These are phyloP conservation scores for Gnatocerus cornutus DNA, from an alignment of 2,888 invertebrate genomes.

Conservation along the genomic window DNA sequence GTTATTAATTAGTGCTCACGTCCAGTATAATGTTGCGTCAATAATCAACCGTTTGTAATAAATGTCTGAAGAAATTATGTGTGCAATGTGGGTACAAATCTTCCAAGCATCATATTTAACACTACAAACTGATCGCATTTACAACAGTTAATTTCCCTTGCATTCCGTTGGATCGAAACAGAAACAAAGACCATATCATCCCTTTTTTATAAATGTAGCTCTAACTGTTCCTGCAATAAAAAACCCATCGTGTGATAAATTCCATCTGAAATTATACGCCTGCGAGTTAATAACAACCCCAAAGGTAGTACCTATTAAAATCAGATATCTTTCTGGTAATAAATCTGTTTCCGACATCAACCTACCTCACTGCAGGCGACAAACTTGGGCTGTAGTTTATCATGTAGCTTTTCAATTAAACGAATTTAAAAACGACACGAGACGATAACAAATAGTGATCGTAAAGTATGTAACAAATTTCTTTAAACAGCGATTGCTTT, in stretches of 20 bases:
- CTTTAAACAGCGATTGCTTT: slow-evolving; percentile 2
- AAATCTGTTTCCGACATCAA: slow-evolving; percentile 42
- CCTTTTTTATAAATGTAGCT: slow-evolving; percentile 17
- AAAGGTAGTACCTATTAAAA: slow-evolving; percentile 38
- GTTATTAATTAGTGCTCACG: slow-evolving; percentile 34
- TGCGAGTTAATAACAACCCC: slow-evolving; percentile 41
- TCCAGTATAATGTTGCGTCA: slow-evolving; percentile 12
- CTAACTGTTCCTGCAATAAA: slow-evolving; percentile 25
- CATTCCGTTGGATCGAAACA: slow-evolving; percentile 22
- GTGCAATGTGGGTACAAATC: slow-evolving; percentile 7
- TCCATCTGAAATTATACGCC: slow-evolving; percentile 31
- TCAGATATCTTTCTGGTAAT: slow-evolving; percentile 35
- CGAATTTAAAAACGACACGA: slow-evolving; percentile 20
- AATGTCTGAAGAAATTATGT: slow-evolving; percentile 29
- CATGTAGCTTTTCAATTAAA: slow-evolving; percentile 39
- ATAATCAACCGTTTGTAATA: slow-evolving; percentile 33
- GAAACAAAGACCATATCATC: slow-evolving; percentile 26
- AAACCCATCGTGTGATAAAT: slow-evolving; percentile 34
- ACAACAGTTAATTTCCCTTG: slow-evolving; percentile 22
- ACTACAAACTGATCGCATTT: slow-evolving; percentile 16
- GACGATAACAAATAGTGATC: slow-evolving; percentile 22
- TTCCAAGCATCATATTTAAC: slow-evolving; percentile 16
- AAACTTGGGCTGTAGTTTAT: slow-evolving; percentile 33
- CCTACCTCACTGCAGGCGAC: slow-evolving; percentile 27
- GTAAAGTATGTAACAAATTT: slow-evolving; percentile 15